Evolutionary conservation across 2,888 invertebrate genomes (phyloP).

Genomic region (Pollenia griseotomentosa): DNA sequence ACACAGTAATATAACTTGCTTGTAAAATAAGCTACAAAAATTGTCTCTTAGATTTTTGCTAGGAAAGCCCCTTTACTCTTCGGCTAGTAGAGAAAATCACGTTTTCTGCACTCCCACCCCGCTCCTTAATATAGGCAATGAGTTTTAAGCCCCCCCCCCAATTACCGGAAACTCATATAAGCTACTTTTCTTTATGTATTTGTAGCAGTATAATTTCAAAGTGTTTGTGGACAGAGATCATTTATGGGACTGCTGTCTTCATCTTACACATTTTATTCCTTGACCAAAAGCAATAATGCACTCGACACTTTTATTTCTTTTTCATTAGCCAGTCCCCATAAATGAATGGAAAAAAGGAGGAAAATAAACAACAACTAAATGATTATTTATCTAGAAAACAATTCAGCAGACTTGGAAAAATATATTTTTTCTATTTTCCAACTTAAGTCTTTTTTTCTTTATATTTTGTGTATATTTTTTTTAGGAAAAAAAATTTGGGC

Average conservation of each 20-base stretch:
- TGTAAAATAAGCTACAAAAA: constrained; percentile 17
- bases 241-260: constrained; percentile 34
- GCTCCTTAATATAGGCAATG: constrained; percentile 20
- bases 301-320: constrained; percentile 77
- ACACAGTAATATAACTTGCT: background rate
- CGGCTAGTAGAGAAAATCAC: constrained; percentile 11
- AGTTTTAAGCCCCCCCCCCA: constrained; percentile 63
- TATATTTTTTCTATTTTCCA: background rate
- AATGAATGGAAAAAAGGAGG: background rate
- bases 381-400: constrained; percentile 71
- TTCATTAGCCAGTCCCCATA: constrained; percentile 72
- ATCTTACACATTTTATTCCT: constrained; percentile 34
- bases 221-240: constrained; percentile 46
- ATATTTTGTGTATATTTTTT: background rate
- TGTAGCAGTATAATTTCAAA: constrained; percentile 41
- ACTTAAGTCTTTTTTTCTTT: constrained; percentile 27
- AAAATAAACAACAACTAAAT: constrained; percentile 63
- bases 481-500: background rate
- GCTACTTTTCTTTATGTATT: constrained; percentile 71
- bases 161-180: constrained; percentile 69
- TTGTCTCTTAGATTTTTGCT: constrained; percentile 53
- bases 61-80: background rate
- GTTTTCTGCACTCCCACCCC: constrained; percentile 23
- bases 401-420: constrained; percentile 43
- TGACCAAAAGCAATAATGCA: constrained; percentile 76